These are phyloP conservation scores for Tamias sibiricus DNA, from an alignment of 2,113 vertebrate genomes.

Conservation along the genomic window DNA sequence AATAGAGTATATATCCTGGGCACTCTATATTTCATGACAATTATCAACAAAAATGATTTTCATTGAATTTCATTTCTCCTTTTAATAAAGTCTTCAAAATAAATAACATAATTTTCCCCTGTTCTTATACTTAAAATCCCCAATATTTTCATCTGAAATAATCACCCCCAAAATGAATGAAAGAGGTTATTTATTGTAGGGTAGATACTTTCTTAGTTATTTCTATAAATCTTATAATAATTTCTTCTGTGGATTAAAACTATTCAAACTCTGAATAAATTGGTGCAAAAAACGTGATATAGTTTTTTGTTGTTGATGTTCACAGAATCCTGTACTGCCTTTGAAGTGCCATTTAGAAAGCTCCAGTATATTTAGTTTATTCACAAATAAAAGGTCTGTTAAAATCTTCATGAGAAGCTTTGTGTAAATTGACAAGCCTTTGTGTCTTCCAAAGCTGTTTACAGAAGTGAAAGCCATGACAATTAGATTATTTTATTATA, in stretches of 20 bases:
- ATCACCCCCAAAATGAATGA: slow-evolving; percentile 83
- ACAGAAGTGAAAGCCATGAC: slow-evolving; percentile 72
- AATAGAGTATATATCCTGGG: slow-evolving; percentile 83
- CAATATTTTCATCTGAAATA: slow-evolving; percentile 79
- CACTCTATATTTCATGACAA: slow-evolving; percentile 86
- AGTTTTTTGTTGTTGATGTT: slow-evolving; percentile 61
- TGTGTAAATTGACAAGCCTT: slow-evolving; percentile 76
- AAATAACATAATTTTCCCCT: slow-evolving; percentile 81
- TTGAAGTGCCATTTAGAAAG: slow-evolving; percentile 75
- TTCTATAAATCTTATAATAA: slow-evolving; percentile 73
- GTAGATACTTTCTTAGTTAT: slow-evolving; percentile 65
- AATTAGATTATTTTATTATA: slow-evolving; percentile 82
- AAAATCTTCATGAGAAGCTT: slow-evolving; percentile 62
- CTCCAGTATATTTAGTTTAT: not conserved
- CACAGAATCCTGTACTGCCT: slow-evolving; percentile 61
- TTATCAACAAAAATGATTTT: slow-evolving; percentile 85
- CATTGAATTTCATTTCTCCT: slow-evolving; percentile 86
- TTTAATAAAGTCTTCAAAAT: slow-evolving; percentile 85
- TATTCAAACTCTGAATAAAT: slow-evolving; percentile 57
- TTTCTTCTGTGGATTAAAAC: slow-evolving; percentile 60
- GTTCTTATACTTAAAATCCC: slow-evolving; percentile 79
- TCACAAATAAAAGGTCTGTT: slow-evolving; percentile 37
- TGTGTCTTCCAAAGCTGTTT: slow-evolving; percentile 72
- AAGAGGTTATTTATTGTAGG: slow-evolving; percentile 80
- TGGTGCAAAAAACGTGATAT: slow-evolving; percentile 59